Conservation (phyloP, 2,888 invertebrate genomes). For the Apamea crenata region DNA sequence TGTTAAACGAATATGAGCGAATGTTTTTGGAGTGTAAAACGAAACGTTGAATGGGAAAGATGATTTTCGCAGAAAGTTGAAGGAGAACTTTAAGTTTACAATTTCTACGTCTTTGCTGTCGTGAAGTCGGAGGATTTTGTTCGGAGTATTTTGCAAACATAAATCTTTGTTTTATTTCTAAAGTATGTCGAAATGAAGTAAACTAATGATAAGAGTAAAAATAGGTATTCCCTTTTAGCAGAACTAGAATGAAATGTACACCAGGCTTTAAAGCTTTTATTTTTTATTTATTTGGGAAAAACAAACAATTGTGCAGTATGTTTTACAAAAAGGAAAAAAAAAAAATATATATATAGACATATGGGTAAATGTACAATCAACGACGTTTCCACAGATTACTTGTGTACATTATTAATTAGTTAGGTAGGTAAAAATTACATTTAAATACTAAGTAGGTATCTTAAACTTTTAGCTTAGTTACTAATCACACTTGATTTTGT, state of each 20-base stretch:
- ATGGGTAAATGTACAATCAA: too few species aligned
- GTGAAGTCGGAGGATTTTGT: slow-evolving; percentile 43
- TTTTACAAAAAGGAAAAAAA: too few species aligned
- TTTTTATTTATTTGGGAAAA: too few species aligned
- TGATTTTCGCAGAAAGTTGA: slow-evolving; percentile 46
- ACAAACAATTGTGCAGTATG: too few species aligned
- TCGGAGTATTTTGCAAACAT: slow-evolving; percentile 39
- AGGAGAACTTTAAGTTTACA: slow-evolving; percentile 29
- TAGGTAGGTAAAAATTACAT: too few species aligned
- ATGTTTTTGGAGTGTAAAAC: slow-evolving; percentile 50
- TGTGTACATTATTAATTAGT: too few species aligned
- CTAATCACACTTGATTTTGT: too few species aligned
- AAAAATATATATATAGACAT: too few species aligned
- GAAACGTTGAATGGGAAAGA: slow-evolving; percentile 51
- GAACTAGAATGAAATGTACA: background rate
- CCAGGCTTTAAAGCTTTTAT: background rate
- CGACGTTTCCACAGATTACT: too few species aligned
- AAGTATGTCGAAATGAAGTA: background rate
- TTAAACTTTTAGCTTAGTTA: too few species aligned
- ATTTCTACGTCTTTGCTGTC: slow-evolving; percentile 47
- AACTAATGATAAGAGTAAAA: background rate
- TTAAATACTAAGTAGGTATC: too few species aligned
- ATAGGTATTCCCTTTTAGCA: background rate
- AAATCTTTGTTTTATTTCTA: slow-evolving; percentile 27
- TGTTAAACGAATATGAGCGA: slow-evolving; percentile 52